phyloP scores from a whole-genome alignment of 2,113 vertebrate genomes.

The Urocolius indicus region DNA sequence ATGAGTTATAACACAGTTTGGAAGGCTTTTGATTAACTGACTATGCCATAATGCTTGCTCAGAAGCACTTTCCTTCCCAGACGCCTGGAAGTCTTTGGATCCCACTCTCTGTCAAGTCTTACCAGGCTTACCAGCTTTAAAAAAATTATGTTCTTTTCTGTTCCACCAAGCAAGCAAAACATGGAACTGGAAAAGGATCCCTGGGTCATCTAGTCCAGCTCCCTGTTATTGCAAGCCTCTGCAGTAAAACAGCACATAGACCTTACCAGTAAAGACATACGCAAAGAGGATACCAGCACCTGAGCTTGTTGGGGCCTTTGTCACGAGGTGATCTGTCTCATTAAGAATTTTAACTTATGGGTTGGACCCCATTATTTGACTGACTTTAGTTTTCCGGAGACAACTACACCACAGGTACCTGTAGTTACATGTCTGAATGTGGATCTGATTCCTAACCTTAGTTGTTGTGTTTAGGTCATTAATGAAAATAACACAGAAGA shows the following conservation, averaged over 20 bases:
- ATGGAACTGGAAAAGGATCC: background rate
- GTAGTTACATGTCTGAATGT: background rate
- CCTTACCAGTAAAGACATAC: background rate
- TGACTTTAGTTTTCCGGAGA: background rate
- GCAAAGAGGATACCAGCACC: background rate
- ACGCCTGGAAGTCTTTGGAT: background rate
- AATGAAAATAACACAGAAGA: background rate
- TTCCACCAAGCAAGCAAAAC: background rate
- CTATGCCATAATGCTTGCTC: rapidly evolving
- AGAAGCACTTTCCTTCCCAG: background rate
- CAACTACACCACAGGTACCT: background rate
- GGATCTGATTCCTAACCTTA: background rate
- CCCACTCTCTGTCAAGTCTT: background rate
- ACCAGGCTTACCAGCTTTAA: background rate
- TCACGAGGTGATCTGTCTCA: background rate
- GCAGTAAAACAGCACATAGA: background rate
- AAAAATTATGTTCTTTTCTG: background rate
- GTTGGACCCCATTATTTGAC: background rate
- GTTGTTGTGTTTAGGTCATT: background rate
- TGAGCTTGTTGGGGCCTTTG: background rate
- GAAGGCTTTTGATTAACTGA: background rate
- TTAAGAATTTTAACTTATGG: background rate
- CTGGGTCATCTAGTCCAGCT: background rate
- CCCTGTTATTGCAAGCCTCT: background rate
- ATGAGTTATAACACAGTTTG: background rate